A percentile compares a stretch with the other conserved stretches of the same genome.
Evolutionary conservation across 2,888 invertebrate genomes (phyloP).

Genomic region (Siphlonurus alternatus): DNA sequence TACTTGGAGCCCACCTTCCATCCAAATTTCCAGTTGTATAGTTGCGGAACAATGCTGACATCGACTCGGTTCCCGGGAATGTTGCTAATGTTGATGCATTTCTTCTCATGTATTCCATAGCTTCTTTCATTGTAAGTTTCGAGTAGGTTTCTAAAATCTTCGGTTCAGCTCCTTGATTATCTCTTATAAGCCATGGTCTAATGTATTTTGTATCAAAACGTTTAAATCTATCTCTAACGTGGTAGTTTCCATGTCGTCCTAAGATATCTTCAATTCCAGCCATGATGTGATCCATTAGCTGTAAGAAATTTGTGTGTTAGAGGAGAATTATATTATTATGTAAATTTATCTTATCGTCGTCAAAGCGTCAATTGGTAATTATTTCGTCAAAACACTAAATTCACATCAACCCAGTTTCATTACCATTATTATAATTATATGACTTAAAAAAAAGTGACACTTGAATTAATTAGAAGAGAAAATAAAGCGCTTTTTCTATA

Average conservation of each 20-base stretch:
- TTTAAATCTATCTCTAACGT: conserved; percentile 82
- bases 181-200: conserved; percentile 68
- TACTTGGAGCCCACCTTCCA: conserved; percentile 44
- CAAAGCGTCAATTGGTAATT: not conserved
- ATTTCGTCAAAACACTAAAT: not conserved
- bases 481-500: no score
- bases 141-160: conserved; percentile 90
- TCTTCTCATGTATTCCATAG: conserved; percentile 75
- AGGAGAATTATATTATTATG: conserved; percentile 9
- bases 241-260: conserved; percentile 88
- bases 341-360: conserved; percentile 3
- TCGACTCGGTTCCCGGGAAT: conserved; percentile 75
- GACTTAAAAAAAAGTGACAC: no score
- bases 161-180: conserved; percentile 76
- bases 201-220: conserved; percentile 88
- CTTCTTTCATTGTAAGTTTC: conserved; percentile 83
- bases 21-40: conserved; percentile 70
- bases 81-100: conserved; percentile 77
- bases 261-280: conserved; percentile 92
- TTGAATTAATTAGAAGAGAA: no score
- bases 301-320: no score
- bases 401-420: no score
- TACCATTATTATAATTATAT: conserved; percentile 1
- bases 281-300: conserved; percentile 97
- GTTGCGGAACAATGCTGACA: conserved; percentile 81